Evolutionary conservation across 2,888 invertebrate genomes (phyloP).

Genomic region (Melipona bicolor): DNA sequence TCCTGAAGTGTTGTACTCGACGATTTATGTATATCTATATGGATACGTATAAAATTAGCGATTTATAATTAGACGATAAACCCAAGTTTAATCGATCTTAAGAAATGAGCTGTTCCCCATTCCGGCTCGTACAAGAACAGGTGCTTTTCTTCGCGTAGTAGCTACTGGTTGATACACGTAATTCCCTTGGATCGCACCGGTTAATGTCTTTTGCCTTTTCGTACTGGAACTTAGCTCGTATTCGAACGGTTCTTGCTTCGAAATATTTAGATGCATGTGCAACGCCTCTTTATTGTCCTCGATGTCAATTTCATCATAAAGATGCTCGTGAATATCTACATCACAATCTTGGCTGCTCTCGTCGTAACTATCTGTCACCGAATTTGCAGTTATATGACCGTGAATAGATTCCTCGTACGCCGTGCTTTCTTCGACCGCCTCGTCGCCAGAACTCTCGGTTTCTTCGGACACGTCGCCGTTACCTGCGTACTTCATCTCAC

Average conservation of each 20-base stretch:
- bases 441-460: constrained; percentile 87
- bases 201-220: constrained; percentile 80
- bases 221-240: constrained; percentile 77
- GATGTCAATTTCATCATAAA: constrained; percentile 90
- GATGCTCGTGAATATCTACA: constrained; percentile 87
- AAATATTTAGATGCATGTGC: constrained; percentile 85
- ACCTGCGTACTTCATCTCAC: constrained; percentile 93
- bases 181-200: constrained; percentile 79
- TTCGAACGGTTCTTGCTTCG: constrained; percentile 75
- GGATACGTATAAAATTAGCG: constrained; percentile 42
- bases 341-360: constrained; percentile 83
- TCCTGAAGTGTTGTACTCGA: constrained; percentile 6
- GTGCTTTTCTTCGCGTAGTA: constrained; percentile 81
- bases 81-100: constrained; percentile 77
- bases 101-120: constrained; percentile 76
- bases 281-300: constrained; percentile 88
- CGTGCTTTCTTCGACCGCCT: constrained; percentile 83
- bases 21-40: neutral
- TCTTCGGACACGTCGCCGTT: constrained; percentile 89
- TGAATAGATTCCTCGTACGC: constrained; percentile 82
- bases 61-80: constrained; percentile 27
- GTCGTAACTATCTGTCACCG: constrained; percentile 82
- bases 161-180: constrained; percentile 81
- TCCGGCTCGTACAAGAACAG: constrained; percentile 77
- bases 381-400: constrained; percentile 83